Evolutionary conservation across 1,140 invertebrate genomes (phyloP).

Genomic region (Littorina saxatilis): DNA sequence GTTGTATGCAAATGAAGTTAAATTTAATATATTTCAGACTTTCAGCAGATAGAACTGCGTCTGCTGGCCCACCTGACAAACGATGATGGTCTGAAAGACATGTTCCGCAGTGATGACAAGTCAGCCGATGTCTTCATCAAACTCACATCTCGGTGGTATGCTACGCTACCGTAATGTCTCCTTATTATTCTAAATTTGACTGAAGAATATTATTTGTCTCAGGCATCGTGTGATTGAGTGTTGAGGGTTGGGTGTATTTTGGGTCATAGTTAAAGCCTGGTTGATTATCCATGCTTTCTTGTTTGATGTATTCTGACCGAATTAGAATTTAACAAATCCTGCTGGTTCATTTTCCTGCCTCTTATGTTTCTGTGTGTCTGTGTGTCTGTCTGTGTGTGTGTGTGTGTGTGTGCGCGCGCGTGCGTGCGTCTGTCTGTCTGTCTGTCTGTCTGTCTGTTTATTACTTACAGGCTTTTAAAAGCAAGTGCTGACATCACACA

Average conservation of each 20-base stretch:
- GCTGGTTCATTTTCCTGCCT: too few species aligned
- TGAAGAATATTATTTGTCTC: not conserved
- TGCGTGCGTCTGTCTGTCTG: slow-evolving; percentile 13
- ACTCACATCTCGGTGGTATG: slow-evolving; percentile 78
- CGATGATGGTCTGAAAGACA: slow-evolving; percentile 74
- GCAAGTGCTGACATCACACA: slow-evolving; percentile 55
- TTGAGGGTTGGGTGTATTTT: not conserved
- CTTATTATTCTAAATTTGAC: too few species aligned
- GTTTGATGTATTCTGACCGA: too few species aligned
- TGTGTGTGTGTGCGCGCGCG: not conserved
- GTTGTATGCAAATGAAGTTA: too few species aligned
- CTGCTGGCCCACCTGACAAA: slow-evolving; percentile 78
- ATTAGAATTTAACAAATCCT: too few species aligned
- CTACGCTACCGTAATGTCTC: too few species aligned
- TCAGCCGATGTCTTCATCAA: slow-evolving; percentile 77
- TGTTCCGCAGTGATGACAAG: slow-evolving; percentile 63
- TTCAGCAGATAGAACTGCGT: slow-evolving; percentile 80
- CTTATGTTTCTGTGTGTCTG: not conserved
- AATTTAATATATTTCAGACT: too few species aligned
- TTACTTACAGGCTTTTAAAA: slow-evolving; percentile 77
- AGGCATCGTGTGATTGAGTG: not conserved
- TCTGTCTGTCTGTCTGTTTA: slow-evolving; percentile 7
- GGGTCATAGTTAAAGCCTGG: too few species aligned
- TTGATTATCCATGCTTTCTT: too few species aligned
- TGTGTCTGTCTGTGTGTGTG: slow-evolving; percentile 5